Conservation (phyloP, 2,797 vertebrate genomes). For the Heteromormyrus szaboi region DNA sequence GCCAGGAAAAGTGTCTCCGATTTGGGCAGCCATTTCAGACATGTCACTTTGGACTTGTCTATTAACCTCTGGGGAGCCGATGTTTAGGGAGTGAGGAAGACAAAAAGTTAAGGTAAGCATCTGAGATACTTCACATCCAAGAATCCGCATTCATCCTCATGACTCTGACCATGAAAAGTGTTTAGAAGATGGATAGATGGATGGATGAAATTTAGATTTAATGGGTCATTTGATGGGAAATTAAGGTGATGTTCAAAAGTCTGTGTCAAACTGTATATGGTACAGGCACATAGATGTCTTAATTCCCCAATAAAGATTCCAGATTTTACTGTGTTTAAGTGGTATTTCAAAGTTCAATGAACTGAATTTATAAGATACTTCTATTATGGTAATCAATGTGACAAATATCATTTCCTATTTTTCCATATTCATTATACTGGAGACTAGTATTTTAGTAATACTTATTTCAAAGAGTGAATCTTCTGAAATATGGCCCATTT, state of each 20-base stretch:
- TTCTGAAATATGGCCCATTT: not conserved
- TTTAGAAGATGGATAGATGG: not conserved
- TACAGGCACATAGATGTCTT: not conserved
- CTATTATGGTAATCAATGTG: no score
- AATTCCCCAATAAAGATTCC: not conserved
- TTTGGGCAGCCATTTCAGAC: constrained; percentile 82
- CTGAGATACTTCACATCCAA: not conserved
- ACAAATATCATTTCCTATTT: not conserved
- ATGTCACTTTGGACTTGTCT: constrained; percentile 86
- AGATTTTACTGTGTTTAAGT: not conserved
- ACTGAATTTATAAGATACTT: no score
- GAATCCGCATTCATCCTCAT: not conserved
- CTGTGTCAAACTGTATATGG: not conserved
- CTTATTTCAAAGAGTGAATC: not conserved
- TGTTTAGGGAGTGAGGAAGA: not conserved
- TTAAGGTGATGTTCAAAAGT: not conserved
- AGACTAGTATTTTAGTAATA: not conserved
- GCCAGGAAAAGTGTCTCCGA: constrained; percentile 82
- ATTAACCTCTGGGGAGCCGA: constrained; percentile 69
- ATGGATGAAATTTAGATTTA: not conserved
- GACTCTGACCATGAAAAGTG: not conserved
- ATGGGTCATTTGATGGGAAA: not conserved
- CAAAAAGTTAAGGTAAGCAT: not conserved
- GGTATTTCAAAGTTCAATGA: not conserved
- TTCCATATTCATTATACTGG: not conserved